Base-by-base conservation (phyloP, 2,113 vertebrate genomes). In the Mustela nigripes region DNA sequence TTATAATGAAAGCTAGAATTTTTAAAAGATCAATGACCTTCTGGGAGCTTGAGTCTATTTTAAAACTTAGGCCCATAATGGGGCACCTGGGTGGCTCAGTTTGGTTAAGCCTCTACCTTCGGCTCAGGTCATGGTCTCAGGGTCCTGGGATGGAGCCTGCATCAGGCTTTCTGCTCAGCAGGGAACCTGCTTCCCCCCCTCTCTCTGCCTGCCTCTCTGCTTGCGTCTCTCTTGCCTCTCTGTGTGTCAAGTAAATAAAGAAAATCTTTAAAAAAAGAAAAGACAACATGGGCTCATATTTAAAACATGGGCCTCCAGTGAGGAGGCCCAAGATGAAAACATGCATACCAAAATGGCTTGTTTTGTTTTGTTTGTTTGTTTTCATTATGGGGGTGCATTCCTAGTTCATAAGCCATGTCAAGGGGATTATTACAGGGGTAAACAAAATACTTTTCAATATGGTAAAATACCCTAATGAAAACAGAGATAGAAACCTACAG, bases 331-430 rank as follows among this genome's bases (percentile, higher is more conserved):
- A 21, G 26, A 94, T 81, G 58, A 73, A 85, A 16, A 28, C 11
- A 33, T 31, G 11, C 56, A 69, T 36, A 76, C 8, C 79, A 79
- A 56, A n/a, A 56, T 48, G 6, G 56, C 31, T 95, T 78, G 7
- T 53, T 94, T 94, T 92, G 58, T 45, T 89, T 63, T 63, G 60
- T 50, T 85, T 89, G 36, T 48, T 71, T 74, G 36, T 83, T 69
- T 89, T 85, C 91, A 78, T 63, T 42, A 28, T 4, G 31, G 15
- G 10, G 58, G 80, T 94, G n/a, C 28, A 85, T 76, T 67, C 53
- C n/a, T 33, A 53, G 18, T 50, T 58, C 89, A 84, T 58, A 90
- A 92, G 36, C 42, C 45, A 84, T 9, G 15, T 89, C 24, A 91
- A 91, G 31, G 18, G 4, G 16, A 48, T 78, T 67, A 91, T 39